Conservation (phyloP, 2,113 vertebrate species). For the Chiloscyllium plagiosum region DNA sequence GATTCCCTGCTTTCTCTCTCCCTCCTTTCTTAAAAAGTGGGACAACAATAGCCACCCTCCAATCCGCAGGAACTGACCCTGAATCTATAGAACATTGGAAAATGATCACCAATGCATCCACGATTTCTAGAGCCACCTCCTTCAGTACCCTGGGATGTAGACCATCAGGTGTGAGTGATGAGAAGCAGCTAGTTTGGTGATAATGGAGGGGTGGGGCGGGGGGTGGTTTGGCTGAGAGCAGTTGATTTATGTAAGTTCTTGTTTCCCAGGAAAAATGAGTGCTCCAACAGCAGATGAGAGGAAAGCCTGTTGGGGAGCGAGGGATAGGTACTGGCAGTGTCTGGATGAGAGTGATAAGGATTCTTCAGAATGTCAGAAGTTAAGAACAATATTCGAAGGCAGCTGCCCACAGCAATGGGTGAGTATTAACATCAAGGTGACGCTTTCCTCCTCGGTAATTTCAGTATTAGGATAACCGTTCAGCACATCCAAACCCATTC, state of each 20-base stretch:
- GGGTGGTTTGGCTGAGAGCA: too few species aligned
- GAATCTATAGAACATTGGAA: too few species aligned
- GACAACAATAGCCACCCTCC: too few species aligned
- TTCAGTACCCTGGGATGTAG: too few species aligned
- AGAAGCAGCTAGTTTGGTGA: too few species aligned
- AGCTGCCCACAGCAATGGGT: slow-evolving; percentile 87
- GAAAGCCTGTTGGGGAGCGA: slow-evolving; percentile 75
- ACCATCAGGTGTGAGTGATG: too few species aligned
- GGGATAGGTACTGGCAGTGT: slow-evolving; percentile 80
- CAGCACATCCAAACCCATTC: neutral
- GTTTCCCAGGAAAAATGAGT: slow-evolving; percentile 56
- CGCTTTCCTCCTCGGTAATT: neutral
- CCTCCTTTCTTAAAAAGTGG: too few species aligned
- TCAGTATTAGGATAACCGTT: neutral
- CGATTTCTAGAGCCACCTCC: too few species aligned
- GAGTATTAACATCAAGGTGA: slow-evolving; percentile 42
- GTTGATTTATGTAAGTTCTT: neutral
- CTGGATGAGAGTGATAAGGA: slow-evolving; percentile 65
- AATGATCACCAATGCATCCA: too few species aligned
- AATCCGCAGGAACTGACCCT: too few species aligned
- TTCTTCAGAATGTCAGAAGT: slow-evolving; percentile 54
- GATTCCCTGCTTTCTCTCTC: too few species aligned
- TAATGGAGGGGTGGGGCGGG: too few species aligned
- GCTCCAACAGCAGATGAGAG: slow-evolving; percentile 74
- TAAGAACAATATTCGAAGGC: slow-evolving; percentile 63